Percentiles rank a stretch among this genome's conserved stretches.
These are phyloP conservation scores for Sipha maydis DNA, from an alignment of 2,888 invertebrate species.

Conservation along the genomic window DNA sequence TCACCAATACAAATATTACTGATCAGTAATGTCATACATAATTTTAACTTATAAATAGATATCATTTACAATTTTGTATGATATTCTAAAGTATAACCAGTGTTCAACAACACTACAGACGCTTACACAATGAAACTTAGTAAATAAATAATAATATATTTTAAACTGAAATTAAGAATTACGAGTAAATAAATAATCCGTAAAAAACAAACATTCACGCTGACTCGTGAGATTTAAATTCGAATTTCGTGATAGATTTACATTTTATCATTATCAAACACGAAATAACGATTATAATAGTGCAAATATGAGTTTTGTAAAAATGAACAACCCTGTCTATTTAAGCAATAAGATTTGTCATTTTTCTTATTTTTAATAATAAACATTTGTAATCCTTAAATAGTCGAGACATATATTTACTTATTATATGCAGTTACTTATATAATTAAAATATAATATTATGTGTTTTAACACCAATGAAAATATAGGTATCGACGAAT, in stretches of 20 bases:
- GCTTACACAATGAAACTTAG: conserved; percentile 37
- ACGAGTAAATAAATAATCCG: conserved; percentile 22
- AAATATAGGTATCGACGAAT: conserved; percentile 49
- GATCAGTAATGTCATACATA: conserved; percentile 27
- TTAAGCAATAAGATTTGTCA: conserved; percentile 53
- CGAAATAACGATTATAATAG: conserved; percentile 48
- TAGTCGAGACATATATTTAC: conserved; percentile 55
- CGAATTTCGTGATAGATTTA: conserved; percentile 38
- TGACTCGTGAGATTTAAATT: conserved; percentile 20
- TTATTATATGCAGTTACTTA: conserved; percentile 47
- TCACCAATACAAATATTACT: conserved; percentile 51
- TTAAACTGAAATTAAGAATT: conserved; percentile 4
- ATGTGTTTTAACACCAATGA: conserved; percentile 42
- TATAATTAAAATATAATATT: conserved; percentile 46
- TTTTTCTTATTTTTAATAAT: conserved; percentile 16
- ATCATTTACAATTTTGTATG: conserved; percentile 23
- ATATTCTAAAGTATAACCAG: conserved; percentile 33
- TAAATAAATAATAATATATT: conserved; percentile 33
- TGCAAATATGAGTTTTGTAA: conserved; percentile 55
- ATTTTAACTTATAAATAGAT: conserved; percentile 53
- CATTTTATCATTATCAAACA: conserved; percentile 25
- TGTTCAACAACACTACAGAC: conserved; percentile 29
- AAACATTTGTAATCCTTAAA: conserved; percentile 35
- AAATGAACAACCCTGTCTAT: conserved; percentile 60
- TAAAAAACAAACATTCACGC: conserved; percentile 21